These are phyloP conservation scores for Sphaerophoria taeniata DNA, from an alignment of 2,888 invertebrate genomes.

Conservation along the genomic window DNA sequence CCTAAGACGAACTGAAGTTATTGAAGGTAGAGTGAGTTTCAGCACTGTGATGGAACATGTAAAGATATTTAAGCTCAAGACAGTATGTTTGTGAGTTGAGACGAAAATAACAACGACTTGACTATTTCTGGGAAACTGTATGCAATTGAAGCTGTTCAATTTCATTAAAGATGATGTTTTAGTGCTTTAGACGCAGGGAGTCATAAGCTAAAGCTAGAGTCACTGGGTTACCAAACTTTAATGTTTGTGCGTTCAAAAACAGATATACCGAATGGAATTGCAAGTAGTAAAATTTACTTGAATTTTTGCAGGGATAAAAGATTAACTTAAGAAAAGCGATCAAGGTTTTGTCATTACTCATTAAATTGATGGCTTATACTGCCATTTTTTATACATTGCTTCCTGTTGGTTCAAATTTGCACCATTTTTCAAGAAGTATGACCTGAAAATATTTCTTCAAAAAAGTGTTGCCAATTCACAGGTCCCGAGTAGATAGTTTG, in stretches of 20 bases:
- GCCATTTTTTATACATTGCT: too few relatives aligned
- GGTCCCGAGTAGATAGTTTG: too few relatives aligned
- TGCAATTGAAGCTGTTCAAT: constrained; percentile 69
- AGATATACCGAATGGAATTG: background rate
- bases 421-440: too few relatives aligned
- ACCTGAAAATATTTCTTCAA: too few relatives aligned
- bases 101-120: constrained; percentile 21
- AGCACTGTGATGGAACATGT: constrained; percentile 18
- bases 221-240: background rate
- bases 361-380: too few relatives aligned
- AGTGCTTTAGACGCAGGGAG: background rate
- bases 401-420: too few relatives aligned
- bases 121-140: constrained; percentile 54
- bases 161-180: constrained; percentile 2
- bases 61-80: constrained; percentile 63
- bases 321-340: too few relatives aligned
- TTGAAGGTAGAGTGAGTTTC: background rate
- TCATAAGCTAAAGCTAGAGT: too few relatives aligned
- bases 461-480: too few relatives aligned
- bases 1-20: too few relatives aligned
- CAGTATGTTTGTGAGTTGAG: constrained; percentile 16
- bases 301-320: too few relatives aligned
- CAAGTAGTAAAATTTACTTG: background rate
- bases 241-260: constrained; percentile 13
- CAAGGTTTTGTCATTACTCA: too few relatives aligned